Evolutionary conservation across 2,113 vertebrate genomes (phyloP).

Genomic region (cat (Felis catus)): DNA sequence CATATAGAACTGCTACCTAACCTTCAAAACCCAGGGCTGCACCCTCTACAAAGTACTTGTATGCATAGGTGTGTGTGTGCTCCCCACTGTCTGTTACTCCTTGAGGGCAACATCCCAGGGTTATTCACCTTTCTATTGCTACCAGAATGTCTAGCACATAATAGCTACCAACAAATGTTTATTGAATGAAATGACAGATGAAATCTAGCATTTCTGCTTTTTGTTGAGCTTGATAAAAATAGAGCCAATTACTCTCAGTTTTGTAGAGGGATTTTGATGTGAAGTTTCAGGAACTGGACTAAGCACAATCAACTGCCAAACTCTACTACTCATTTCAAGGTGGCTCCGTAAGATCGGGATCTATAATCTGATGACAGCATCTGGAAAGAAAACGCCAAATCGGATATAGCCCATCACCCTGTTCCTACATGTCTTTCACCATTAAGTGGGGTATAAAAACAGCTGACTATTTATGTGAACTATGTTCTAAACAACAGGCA

Average conservation of each 20-base stretch:
- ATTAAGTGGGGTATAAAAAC: not conserved
- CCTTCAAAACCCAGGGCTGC: not conserved
- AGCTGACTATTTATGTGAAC: slow-evolving; percentile 40
- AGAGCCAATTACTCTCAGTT: not conserved
- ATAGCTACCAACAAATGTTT: not conserved
- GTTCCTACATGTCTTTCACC: not conserved
- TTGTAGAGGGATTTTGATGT: not conserved
- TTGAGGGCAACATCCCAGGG: not conserved
- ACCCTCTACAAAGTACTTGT: not conserved
- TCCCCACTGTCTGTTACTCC: not conserved
- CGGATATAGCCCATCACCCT: not conserved
- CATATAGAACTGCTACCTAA: not conserved
- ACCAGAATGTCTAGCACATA: not conserved
- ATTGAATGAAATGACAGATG: not conserved
- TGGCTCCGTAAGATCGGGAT: not conserved
- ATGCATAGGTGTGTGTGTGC: not conserved
- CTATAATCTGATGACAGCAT: slow-evolving; percentile 15
- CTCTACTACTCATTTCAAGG: not conserved
- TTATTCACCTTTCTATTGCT: not conserved
- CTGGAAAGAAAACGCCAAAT: slow-evolving; percentile 24
- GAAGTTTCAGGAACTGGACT: not conserved
- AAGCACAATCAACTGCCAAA: not conserved
- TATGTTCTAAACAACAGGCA: not conserved
- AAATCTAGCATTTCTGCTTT: not conserved
- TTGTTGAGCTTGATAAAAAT: not conserved